Conservation (phyloP, 2,797 vertebrate species). For the Sebastes paucispinis region DNA sequence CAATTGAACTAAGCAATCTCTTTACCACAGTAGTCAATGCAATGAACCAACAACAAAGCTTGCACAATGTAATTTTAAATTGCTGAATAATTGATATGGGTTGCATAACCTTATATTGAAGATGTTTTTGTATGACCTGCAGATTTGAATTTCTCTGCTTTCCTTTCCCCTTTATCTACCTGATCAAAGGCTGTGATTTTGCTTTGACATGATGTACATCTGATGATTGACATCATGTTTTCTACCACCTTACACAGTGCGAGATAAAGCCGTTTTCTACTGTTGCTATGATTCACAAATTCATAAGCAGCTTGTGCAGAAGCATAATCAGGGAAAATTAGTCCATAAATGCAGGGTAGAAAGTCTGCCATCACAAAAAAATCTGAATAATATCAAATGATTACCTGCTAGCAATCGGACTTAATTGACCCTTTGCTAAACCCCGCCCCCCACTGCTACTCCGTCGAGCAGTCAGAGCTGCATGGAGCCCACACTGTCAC, state of each 20-base stretch:
- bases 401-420: neutral
- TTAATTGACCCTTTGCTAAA: neutral
- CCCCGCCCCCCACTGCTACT: too few species aligned
- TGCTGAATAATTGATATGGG: slow-evolving; percentile 25
- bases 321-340: slow-evolving; percentile 25
- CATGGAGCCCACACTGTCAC: too few species aligned
- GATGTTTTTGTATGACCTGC: slow-evolving; percentile 1
- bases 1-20: neutral
- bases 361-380: neutral
- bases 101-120: slow-evolving; percentile 12
- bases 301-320: slow-evolving; percentile 18
- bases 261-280: slow-evolving; percentile 28
- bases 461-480: too few species aligned
- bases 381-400: neutral
- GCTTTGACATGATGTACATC: slow-evolving; percentile 41
- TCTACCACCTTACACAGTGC: neutral
- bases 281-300: slow-evolving; percentile 16
- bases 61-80: neutral
- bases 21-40: neutral
- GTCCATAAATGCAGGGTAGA: slow-evolving; percentile 4
- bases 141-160: slow-evolving; percentile 17
- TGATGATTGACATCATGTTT: slow-evolving; percentile 11
- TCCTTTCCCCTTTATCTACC: slow-evolving; percentile 10
- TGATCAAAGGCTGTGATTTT: slow-evolving; percentile 32
- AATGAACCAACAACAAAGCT: neutral